Base-by-base conservation (phyloP, 1,140 invertebrate species). In the Saccostrea glomerata region DNA sequence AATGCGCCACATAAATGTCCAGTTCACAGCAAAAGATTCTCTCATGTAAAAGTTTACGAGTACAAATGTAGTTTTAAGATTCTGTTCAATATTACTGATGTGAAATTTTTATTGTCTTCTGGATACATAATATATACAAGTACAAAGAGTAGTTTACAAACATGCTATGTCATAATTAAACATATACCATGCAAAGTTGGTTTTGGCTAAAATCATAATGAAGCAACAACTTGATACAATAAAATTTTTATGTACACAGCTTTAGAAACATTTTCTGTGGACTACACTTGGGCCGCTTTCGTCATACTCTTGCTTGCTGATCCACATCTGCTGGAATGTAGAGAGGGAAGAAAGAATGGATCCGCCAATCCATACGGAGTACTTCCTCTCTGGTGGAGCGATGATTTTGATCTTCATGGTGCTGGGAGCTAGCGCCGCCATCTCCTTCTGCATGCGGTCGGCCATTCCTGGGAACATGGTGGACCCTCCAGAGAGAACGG, bases 211-310 rank as follows among this genome's bases (percentile, higher is more conserved):
- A 63, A 63, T 15, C 60, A 23, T 23, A 73, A 23, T 9, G 23
- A 73, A n/a, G 13, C 66, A 73, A 2, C 20, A 73, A 73, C 25
- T n/a, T 25, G 1, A 13, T 73, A 11, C 20, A 73, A 25, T 15
- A 0, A 3, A 36, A 36, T 36, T 36, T 36, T 36, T 1, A 5
- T 15, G n/a, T 23, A 23, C 23, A 73, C 23, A 73, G 11, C 40
- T 40, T 86, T 88, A 90, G 87, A 90, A 90, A 47, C 89, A 90
- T 95, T 98, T 97, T 86, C 89, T 85, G 82, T 90, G 89, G 97
- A 97, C 86, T 97, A 97, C 82, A 97, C 87, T 90, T 17, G 98
- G 98, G 91, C 98, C 98, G 93, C 97, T 98, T 95, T 98, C 98
- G 95, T 98, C 97, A 96, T 98, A 98, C 94, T 98, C 97, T 88